These are phyloP conservation scores for Bradysia coprophila DNA, from an alignment of 1,140 invertebrate genomes.

Conservation along the genomic window DNA sequence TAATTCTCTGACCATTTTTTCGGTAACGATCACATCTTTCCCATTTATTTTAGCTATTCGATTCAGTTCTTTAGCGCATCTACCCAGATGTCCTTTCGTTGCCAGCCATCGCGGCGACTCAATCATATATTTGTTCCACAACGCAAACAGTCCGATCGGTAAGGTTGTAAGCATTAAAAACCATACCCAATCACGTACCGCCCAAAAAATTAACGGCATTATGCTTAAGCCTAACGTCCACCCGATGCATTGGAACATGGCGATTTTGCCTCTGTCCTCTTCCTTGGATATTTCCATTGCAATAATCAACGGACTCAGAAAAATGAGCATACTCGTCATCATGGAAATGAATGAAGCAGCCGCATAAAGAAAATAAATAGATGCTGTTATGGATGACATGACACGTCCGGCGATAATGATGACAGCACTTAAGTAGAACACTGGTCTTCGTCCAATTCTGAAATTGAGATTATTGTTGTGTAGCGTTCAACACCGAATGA, in stretches of 20 bases:
- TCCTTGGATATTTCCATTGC: constrained; percentile 22
- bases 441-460: too few species aligned
- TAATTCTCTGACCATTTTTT: constrained; percentile 17
- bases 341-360: too few species aligned
- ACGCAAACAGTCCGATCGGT: constrained; percentile 18
- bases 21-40: constrained; percentile 22
- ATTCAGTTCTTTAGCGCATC: constrained; percentile 33
- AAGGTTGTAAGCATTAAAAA: constrained; percentile 29
- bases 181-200: constrained; percentile 30
- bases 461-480: too few species aligned
- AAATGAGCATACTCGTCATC: too few species aligned
- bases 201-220: constrained; percentile 35
- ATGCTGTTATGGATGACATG: too few species aligned
- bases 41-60: constrained; percentile 32
- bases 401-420: too few species aligned
- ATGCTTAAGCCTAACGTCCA: constrained; percentile 30
- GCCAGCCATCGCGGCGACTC: constrained; percentile 47
- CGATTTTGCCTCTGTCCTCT: constrained; percentile 15
- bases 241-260: constrained; percentile 25
- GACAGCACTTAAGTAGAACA: too few species aligned
- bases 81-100: constrained; percentile 31
- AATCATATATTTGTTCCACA: constrained; percentile 27
- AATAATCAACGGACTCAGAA: constrained; percentile 29
- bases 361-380: too few species aligned
- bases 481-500: too few species aligned